phyloP scores from a whole-genome alignment of 1,140 invertebrate genomes.

The Mizuhopecten yessoensis region DNA sequence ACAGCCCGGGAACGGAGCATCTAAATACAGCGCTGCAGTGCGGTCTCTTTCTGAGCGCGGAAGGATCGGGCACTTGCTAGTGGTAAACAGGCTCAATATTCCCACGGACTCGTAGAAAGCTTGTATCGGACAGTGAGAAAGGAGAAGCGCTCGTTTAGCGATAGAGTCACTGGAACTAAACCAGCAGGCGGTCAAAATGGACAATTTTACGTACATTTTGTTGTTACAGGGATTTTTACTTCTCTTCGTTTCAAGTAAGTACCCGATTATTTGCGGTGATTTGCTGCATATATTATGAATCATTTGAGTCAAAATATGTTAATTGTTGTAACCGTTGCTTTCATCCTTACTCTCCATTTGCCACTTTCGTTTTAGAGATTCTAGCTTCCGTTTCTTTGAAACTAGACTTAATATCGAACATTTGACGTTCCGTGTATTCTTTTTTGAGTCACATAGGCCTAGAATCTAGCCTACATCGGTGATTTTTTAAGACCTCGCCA shows the following conservation, averaged over 20 bases:
- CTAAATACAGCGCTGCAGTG: constrained; percentile 28
- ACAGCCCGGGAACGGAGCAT: background rate
- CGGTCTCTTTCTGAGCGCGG: constrained; percentile 36
- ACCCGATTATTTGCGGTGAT: background rate
- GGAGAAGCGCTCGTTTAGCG: constrained; percentile 31
- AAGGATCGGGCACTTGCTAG: constrained; percentile 31
- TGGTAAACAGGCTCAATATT: constrained; percentile 21
- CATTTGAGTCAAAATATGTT: constrained; percentile 15
- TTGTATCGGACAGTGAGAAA: constrained; percentile 38
- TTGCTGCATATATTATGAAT: constrained; percentile 16
- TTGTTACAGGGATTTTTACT: constrained; percentile 25
- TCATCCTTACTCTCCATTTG: background rate
- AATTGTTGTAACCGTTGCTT: background rate
- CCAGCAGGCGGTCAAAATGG: constrained; percentile 1
- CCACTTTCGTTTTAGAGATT: constrained; percentile 1
- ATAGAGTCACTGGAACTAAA: constrained; percentile 14
- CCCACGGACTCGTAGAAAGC: constrained; percentile 36
- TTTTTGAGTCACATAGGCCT: background rate
- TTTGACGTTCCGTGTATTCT: background rate
- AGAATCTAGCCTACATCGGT: background rate
- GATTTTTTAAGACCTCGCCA: background rate
- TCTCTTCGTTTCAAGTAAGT: constrained; percentile 27
- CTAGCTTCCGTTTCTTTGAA: background rate
- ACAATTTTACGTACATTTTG: background rate
- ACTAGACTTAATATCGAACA: background rate